Evolutionary conservation across 2,888 invertebrate genomes (phyloP), one percentile per base, ranked within the genome.

Genomic region (Habrosyne pyritoides): DNA sequence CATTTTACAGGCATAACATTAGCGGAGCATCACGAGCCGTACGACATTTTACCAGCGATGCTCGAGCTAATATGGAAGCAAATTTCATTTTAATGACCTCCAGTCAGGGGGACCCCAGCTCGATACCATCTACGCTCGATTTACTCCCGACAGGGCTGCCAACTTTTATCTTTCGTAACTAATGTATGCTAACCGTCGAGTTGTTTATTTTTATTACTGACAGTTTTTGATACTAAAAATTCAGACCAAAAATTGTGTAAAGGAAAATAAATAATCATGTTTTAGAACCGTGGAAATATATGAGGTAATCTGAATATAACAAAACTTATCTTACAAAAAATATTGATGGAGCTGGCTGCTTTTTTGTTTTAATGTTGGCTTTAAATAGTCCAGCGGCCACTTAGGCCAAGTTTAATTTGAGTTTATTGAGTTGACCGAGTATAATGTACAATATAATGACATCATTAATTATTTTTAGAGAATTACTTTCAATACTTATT

Each of bases 1-100:
- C 64, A 63, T 33, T 33, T 33, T 67, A 62, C 65, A 67, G 52
- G 63, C 59, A 55, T 54, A 59, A 59, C 58, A 63, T 62, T 67
- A 59, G 61, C 59, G 60, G 54, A 64, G 64, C 57, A 62, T 61
- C 53, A 36, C n/a, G 14, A 36, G 36, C n/a, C 18, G 48, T 63
- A 65, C 67, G 64, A 69, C 63, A 57, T 64, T 66, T 58, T 66
- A 67, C 58, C 57, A 57, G 63, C 67, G 71, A 77, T 77, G 54
- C 21, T 28, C 28, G 14, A 50, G 67, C 69, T 75, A 76, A 76
- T 50, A 71, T 83, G 81, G 79, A 83, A 82, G 86, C 86, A 89
- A 89, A 90, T 90, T 88, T 89, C 84, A 89, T 88, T 90, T 89
- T 89, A 88, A 89, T 87, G 89, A 87, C 86, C 83, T 68, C 59